Evolutionary conservation across 2,113 vertebrate genomes (phyloP).

Genomic region (Cnemophilus loriae): DNA sequence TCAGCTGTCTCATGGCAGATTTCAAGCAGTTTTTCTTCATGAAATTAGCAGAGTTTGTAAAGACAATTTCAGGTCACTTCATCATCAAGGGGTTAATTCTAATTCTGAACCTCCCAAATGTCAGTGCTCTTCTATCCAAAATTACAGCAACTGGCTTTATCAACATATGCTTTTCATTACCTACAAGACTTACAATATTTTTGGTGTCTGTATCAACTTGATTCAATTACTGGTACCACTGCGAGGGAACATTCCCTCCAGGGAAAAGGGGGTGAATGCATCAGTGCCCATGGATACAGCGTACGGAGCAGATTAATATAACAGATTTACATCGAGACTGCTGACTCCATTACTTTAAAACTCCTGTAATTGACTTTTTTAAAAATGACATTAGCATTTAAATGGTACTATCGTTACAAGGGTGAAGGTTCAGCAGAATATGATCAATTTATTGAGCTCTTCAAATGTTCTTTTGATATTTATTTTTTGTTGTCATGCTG

Average conservation of each 20-base stretch:
- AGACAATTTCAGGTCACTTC: slow-evolving; percentile 11
- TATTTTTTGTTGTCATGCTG: slow-evolving; percentile 49
- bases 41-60: neutral
- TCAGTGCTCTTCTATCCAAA: slow-evolving; percentile 75
- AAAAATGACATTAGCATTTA: slow-evolving; percentile 90
- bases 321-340: slow-evolving; percentile 71
- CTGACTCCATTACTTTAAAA: slow-evolving; percentile 81
- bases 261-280: slow-evolving; percentile 66
- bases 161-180: slow-evolving; percentile 82
- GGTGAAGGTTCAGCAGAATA: slow-evolving; percentile 75
- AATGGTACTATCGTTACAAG: slow-evolving; percentile 81
- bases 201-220: slow-evolving; percentile 80
- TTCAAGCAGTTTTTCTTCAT: neutral
- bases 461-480: slow-evolving; percentile 74
- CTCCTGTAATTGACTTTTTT: slow-evolving; percentile 83
- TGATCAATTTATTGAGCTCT: slow-evolving; percentile 78
- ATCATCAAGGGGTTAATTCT: slow-evolving; percentile 45
- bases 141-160: slow-evolving; percentile 61
- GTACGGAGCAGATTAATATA: slow-evolving; percentile 51
- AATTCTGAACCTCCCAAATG: slow-evolving; percentile 67
- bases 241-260: slow-evolving; percentile 78
- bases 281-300: slow-evolving; percentile 61
- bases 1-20: neutral
- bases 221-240: slow-evolving; percentile 85
- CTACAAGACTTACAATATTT: slow-evolving; percentile 77